Evolutionary conservation across 2,797 vertebrate genomes (phyloP).

Genomic region (Phoeniculus purpureus): DNA sequence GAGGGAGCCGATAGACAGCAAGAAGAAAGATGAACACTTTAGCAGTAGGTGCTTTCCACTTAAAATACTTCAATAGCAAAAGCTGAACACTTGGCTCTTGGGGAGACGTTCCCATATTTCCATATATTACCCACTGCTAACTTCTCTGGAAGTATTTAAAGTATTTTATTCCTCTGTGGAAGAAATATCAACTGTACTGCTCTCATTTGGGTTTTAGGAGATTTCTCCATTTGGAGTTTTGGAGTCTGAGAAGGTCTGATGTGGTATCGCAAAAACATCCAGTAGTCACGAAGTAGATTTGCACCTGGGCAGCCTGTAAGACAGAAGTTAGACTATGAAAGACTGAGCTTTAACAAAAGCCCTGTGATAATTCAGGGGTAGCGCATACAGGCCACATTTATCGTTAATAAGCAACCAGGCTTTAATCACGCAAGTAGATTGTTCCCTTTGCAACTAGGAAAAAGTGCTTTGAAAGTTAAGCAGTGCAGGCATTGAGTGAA

Average conservation of each 20-base stretch:
- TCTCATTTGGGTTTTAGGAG: background rate
- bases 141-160: slow-evolving; percentile 15
- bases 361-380: background rate
- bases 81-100: slow-evolving; percentile 18
- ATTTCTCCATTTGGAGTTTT: background rate
- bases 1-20: slow-evolving; percentile 25
- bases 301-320: background rate
- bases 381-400: background rate
- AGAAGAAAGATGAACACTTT: slow-evolving; percentile 40
- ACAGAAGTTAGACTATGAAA: slow-evolving; percentile 6
- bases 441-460: background rate
- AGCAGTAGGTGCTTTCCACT: slow-evolving; percentile 19
- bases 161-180: background rate
- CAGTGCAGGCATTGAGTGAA: background rate
- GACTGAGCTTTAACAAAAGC: slow-evolving; percentile 12
- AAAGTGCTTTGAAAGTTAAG: slow-evolving; percentile 23
- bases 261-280: background rate
- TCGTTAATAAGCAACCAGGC: background rate
- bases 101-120: slow-evolving; percentile 15
- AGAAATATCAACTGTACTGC: background rate
- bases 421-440: slow-evolving; percentile 16
- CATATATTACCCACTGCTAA: background rate
- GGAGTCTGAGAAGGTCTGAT: background rate
- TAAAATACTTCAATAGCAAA: slow-evolving; percentile 57
- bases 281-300: background rate